phyloP scores from a whole-genome alignment of 2,888 invertebrate species.

The Cephus rjabovi region DNA sequence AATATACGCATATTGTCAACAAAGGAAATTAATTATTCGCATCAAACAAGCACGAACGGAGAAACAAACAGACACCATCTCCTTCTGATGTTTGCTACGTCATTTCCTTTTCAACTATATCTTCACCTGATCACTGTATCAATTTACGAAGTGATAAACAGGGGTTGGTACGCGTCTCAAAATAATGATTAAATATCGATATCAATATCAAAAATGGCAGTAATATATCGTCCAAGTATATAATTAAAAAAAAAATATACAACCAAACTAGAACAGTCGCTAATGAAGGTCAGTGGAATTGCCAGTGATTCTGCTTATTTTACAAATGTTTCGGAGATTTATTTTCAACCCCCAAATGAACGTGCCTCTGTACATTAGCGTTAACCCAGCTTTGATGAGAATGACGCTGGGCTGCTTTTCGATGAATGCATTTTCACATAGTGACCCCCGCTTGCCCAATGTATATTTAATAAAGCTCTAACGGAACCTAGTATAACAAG shows the following conservation, averaged over 20 bases:
- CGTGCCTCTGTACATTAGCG: neutral
- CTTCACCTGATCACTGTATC: neutral
- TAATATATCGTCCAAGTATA: no score
- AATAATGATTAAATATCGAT: no score
- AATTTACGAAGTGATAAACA: neutral
- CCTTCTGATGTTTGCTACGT: constrained; percentile 7
- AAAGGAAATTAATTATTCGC: constrained; percentile 26
- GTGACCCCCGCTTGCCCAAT: neutral
- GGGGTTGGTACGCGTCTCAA: neutral
- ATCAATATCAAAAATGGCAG: no score
- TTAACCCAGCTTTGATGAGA: constrained; percentile 3
- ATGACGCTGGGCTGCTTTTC: neutral
- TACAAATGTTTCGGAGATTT: neutral
- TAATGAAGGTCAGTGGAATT: neutral
- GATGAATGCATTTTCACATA: constrained; percentile 1
- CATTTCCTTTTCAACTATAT: neutral
- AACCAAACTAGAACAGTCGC: neutral
- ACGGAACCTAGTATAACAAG: neutral
- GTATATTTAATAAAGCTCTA: neutral
- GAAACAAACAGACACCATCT: neutral
- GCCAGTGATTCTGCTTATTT: neutral
- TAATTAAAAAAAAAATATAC: neutral
- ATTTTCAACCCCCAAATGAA: neutral
- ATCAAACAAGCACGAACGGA: constrained; percentile 6
- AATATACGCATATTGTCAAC: constrained; percentile 7